phyloP scores from a whole-genome alignment of 2,113 vertebrate genomes.

The Oxyura jamaicensis region DNA sequence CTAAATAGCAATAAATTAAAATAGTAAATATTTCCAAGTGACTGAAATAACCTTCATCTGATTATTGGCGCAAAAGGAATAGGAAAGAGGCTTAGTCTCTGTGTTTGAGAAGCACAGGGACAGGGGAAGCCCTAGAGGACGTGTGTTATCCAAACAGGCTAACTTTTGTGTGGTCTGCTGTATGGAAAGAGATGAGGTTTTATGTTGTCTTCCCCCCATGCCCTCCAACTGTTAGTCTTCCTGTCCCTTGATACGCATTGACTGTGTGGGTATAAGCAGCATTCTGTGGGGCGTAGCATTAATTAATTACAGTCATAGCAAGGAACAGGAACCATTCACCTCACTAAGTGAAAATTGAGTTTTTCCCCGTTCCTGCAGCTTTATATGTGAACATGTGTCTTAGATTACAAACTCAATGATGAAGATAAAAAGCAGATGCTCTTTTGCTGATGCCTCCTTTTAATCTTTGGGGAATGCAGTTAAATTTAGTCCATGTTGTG shows the following conservation, averaged over 20 bases:
- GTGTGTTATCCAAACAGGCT: neutral
- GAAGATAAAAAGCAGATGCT: neutral
- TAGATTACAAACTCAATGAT: neutral
- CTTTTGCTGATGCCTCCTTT: neutral
- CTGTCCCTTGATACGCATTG: neutral
- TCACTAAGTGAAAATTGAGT: neutral
- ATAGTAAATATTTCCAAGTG: neutral
- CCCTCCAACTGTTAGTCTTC: neutral
- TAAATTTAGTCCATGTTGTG: neutral
- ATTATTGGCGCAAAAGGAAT: neutral
- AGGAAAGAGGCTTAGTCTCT: neutral
- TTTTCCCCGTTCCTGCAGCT: neutral
- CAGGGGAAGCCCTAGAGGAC: neutral
- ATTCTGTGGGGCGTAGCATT: neutral
- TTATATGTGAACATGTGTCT: neutral
- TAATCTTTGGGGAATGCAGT: neutral
- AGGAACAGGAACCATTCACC: neutral
- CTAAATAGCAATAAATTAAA: neutral
- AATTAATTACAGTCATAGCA: neutral
- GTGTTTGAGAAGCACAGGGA: neutral
- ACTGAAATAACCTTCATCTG: neutral
- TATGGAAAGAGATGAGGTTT: neutral
- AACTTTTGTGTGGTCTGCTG: neutral
- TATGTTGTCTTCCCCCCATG: neutral
- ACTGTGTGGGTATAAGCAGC: neutral